These are phyloP conservation scores for Pagetopsis macropterus DNA, from an alignment of 2,797 vertebrate species.

Conservation along the genomic window DNA sequence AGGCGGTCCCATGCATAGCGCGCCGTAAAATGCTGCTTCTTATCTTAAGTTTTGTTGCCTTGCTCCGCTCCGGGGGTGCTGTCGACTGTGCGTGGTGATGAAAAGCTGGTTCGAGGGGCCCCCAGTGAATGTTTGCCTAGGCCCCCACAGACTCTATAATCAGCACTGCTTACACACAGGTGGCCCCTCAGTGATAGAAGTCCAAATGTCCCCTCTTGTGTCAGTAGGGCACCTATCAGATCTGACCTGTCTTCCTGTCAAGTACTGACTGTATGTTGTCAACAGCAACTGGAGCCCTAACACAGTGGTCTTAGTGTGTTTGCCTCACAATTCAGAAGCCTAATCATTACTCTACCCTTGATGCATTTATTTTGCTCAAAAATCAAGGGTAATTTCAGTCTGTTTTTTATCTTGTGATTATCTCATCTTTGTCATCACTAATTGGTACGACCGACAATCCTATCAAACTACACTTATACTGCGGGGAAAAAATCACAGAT, in stretches of 20 bases:
- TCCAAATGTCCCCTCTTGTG: slow-evolving; percentile 10
- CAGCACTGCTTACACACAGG: slow-evolving; percentile 8
- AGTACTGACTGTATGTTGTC: neutral
- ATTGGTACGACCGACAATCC: neutral
- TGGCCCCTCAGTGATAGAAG: slow-evolving; percentile 34
- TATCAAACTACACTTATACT: neutral
- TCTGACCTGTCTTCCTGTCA: slow-evolving; percentile 10
- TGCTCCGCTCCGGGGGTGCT: no score
- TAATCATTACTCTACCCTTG: neutral
- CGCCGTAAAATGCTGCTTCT: no score
- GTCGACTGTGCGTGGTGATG: no score
- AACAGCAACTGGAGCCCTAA: neutral
- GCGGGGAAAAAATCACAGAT: neutral
- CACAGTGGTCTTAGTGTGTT: neutral
- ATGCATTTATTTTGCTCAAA: neutral
- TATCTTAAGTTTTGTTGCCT: no score
- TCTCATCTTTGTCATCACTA: neutral
- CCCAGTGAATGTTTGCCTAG: no score
- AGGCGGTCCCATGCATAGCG: no score
- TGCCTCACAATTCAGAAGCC: neutral
- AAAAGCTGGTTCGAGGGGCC: no score
- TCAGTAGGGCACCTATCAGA: neutral
- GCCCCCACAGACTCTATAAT: no score
- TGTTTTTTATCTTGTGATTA: neutral
- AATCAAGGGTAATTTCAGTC: neutral